Base-by-base conservation (phyloP, 2,797 vertebrate species). In the Sebastes taczanowskii region DNA sequence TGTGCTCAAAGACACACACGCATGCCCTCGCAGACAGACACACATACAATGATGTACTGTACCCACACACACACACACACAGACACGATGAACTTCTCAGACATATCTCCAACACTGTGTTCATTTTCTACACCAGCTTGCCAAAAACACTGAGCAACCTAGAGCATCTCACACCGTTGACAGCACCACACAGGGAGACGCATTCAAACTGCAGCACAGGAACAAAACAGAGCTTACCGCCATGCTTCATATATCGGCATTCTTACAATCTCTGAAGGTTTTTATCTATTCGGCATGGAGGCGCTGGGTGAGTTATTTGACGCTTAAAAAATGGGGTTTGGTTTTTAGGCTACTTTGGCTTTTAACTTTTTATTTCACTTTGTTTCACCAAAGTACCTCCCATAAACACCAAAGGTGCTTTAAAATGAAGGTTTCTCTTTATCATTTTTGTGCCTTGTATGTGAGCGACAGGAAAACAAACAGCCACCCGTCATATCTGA, bases 101-200 rank as follows among this genome's bases (percentile, higher is more conserved):
- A 96, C 94, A 92, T 96, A 95, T 97, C 96, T 96, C 95, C 96
- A 97, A 97, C 98, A 98, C 98, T 99, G 98, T 99, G 98, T 98
- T 95, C 96, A 92, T 95, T 93, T 93, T 94, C 90, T 93, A 92
- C 94, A 95, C 95, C 95, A 95, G 95, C 93, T 96, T 96, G 94
- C 94, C 95, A 95, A 95, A 96, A 94, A 93, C 84, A 93, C 92
- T 93, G 91, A 94, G 91, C 92, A 91, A 89, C 84, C 86, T 77
- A 84, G 73, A 84, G 84, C 87, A 89, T 86, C 79, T 87, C 81
- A 81, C 82, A 86, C 78, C 86, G 68, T 84, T 53, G 7, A 81
- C 78, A 16, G 80, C 88, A 77, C 69, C 91, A 66, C 84, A 88
- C 84, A 79, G 85, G 86, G 88, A 91, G 80, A 85, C 76, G 86